Base-by-base conservation (phyloP, 2,888 invertebrate genomes). In the Ptychoptera albimana region DNA sequence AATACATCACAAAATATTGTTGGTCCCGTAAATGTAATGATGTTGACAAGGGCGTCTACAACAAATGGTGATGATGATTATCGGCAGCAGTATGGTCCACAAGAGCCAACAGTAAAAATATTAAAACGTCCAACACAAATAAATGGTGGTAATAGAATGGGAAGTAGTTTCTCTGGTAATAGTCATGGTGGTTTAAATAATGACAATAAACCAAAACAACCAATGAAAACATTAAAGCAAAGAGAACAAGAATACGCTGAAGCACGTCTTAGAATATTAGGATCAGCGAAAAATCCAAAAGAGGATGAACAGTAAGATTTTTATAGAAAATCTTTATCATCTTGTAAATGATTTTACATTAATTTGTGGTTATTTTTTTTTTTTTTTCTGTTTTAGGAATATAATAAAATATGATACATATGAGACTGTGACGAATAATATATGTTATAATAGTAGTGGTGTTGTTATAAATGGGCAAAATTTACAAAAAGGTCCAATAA, bases 231-330 rank as follows among this genome's bases (percentile, higher is more conserved):
- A 38, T 66, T 86, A 39, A 80, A 85, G 66, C 86, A 94, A 73
- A 74, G 93, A 54, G 91, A 92, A 64, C 87, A 88, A 58, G 93
- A 91, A 58, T 94, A 94, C 60, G 91, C 91, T 11, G 84, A 91
- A 62, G 92, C 92, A 14, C 75, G 93, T 52, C 73, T 87, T 51
- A 73, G 93, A 59, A 93, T 94, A 65, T 68, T 93, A 53, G 93
- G 93, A 12, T 82, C 87, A 60, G 85, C 85, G 44, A 74, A 76
- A 54, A 82, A 81, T 61, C 82, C 83, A 1, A 84, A 85, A 58
- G 84, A 84, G 61, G 74, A 75, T 50, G 68, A 70, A 54, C 77
- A 77, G 62, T 65, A 51, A 55, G 60, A 55, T 31, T 14, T n/a
- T n/a, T n/a, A n/a, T n/a, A n/a, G n/a, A n/a, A n/a, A n/a, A n/a